A percentile compares a stretch with the other conserved stretches of the same genome.
Conservation (phyloP, 1,140 invertebrate genomes). For the Nymphalis io region DNA sequence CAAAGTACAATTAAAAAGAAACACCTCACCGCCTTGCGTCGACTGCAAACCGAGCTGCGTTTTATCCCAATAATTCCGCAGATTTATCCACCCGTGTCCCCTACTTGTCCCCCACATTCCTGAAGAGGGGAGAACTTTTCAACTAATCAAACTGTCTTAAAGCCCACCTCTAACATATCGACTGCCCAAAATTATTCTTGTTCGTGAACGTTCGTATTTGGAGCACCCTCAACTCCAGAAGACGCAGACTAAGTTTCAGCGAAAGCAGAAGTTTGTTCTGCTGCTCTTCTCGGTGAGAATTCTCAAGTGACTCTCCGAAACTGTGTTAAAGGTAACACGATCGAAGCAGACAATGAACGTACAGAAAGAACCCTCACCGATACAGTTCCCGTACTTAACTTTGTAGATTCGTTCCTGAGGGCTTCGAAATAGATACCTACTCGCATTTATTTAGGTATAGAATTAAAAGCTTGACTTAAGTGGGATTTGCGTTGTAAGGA, state of each 20-base stretch:
- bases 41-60: constrained; percentile 15
- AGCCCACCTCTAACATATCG: constrained; percentile 58
- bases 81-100: constrained; percentile 38
- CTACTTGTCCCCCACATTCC: constrained; percentile 37
- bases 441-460: constrained; percentile 38
- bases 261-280: constrained; percentile 18
- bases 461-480: constrained; percentile 41
- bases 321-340: constrained; percentile 21
- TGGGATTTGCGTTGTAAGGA: constrained; percentile 32
- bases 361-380: background rate
- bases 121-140: constrained; percentile 49
- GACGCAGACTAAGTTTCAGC: constrained; percentile 22
- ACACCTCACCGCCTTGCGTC: constrained; percentile 8
- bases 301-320: constrained; percentile 21
- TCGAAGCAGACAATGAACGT: constrained; percentile 11
- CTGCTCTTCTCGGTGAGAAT: constrained; percentile 26
- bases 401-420: constrained; percentile 22
- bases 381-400: constrained; percentile 7
- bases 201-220: constrained; percentile 21
- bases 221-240: background rate
- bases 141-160: constrained; percentile 74
- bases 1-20: constrained; percentile 23
- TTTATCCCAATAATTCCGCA: constrained; percentile 33
- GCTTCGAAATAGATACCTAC: constrained; percentile 34
- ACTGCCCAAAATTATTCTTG: constrained; percentile 58